Conservation (phyloP, 2,113 vertebrate genomes). For the Zosterops hypoxanthus region DNA sequence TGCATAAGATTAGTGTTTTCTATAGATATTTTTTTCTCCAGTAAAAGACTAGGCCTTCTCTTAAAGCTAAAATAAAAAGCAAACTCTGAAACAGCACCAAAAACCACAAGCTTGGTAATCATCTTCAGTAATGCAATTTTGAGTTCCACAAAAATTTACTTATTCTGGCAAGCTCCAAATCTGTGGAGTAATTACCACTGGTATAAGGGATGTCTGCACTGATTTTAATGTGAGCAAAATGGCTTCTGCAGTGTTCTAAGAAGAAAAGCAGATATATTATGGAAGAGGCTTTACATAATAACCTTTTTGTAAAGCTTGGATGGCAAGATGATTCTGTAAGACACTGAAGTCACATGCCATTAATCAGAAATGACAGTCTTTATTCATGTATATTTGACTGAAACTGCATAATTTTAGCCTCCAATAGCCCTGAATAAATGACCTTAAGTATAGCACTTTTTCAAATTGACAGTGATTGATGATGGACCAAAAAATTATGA, state of each 20-base stretch:
- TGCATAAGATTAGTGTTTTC: constrained; percentile 60
- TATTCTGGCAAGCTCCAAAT: constrained; percentile 17
- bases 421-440: constrained; percentile 90
- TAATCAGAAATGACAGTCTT: constrained; percentile 90
- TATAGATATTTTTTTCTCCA: constrained; percentile 17
- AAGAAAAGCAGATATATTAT: constrained; percentile 68
- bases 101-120: constrained; percentile 22
- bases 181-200: constrained; percentile 11
- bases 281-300: constrained; percentile 76
- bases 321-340: constrained; percentile 77
- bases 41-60: constrained; percentile 35
- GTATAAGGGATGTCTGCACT: constrained; percentile 7
- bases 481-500: constrained; percentile 83
- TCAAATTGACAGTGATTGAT: constrained; percentile 94
- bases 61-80: constrained; percentile 51
- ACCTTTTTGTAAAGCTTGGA: constrained; percentile 81
- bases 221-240: constrained; percentile 47
- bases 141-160: constrained; percentile 41
- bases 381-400: constrained; percentile 91
- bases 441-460: constrained; percentile 88
- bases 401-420: constrained; percentile 87
- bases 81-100: constrained; percentile 27
- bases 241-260: constrained; percentile 53
- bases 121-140: constrained; percentile 38
- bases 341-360: constrained; percentile 83